Conservation (phyloP, 2,113 vertebrate genomes). For the Acinonyx jubatus region DNA sequence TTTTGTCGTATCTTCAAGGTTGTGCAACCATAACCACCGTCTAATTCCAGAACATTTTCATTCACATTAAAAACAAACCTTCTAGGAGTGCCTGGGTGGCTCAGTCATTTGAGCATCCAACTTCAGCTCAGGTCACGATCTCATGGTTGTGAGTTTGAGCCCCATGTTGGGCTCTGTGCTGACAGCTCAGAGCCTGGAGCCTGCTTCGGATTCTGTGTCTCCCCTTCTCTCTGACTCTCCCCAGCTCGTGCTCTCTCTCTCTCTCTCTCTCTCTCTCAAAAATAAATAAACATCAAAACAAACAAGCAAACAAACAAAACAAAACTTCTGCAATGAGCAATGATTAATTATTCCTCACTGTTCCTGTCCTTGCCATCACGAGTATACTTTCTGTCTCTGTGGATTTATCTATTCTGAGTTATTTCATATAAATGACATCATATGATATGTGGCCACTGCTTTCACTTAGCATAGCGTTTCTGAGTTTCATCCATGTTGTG, state of each 20-base stretch:
- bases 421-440: neutral
- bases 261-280: too few relatives aligned
- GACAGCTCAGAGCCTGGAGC: too few relatives aligned
- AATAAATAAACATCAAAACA: too few relatives aligned
- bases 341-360: neutral
- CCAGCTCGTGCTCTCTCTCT: too few relatives aligned
- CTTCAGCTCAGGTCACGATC: too few relatives aligned
- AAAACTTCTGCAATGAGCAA: neutral
- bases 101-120: fast-evolving
- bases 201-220: too few relatives aligned
- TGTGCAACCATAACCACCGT: neutral
- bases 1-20: neutral
- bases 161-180: too few relatives aligned
- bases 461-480: neutral
- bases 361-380: neutral
- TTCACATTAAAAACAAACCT: neutral
- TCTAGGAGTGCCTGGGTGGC: neutral
- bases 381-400: neutral
- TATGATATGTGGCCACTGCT: neutral
- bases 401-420: neutral
- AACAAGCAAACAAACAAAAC: neutral
- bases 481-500: neutral
- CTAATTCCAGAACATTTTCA: neutral
- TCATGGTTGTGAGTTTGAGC: too few relatives aligned
- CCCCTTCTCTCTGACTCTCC: too few relatives aligned